Percentiles rank a stretch among this genome's conserved stretches.
Conservation (phyloP, 1,140 invertebrate species). For the Ectropis grisescens region DNA sequence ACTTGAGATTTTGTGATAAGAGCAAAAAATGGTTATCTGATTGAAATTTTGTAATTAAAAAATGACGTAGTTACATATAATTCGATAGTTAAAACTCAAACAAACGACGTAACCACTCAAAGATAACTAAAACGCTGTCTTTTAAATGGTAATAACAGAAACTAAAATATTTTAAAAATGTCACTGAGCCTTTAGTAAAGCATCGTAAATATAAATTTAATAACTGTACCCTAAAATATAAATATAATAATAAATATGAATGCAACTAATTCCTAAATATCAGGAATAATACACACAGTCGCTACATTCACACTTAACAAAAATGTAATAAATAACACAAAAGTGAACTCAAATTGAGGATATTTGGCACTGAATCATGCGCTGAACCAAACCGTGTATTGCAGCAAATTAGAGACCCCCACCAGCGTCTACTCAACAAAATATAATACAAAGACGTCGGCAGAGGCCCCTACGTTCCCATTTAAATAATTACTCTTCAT, state of each 20-base stretch:
- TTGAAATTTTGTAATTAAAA: too few relatives aligned
- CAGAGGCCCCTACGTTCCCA: constrained; percentile 18
- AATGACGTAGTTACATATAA: too few relatives aligned
- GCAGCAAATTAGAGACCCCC: constrained; percentile 28
- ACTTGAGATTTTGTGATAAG: too few relatives aligned
- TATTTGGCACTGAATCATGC: constrained; percentile 67
- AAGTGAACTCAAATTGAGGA: constrained; percentile 58
- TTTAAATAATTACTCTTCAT: constrained; percentile 46
- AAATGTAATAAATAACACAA: constrained; percentile 49
- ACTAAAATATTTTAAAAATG: constrained; percentile 35
- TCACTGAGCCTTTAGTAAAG: constrained; percentile 62
- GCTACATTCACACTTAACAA: constrained; percentile 66
- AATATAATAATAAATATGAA: constrained; percentile 70
- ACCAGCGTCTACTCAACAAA: constrained; percentile 32
- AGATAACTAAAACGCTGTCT: constrained; percentile 39
- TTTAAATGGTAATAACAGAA: constrained; percentile 31
- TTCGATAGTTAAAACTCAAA: too few relatives aligned
- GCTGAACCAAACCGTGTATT: constrained; percentile 42
- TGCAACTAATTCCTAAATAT: constrained; percentile 71
- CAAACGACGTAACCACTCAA: constrained; percentile 4
- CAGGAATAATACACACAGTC: constrained; percentile 67
- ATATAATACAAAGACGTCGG: constrained; percentile 51
- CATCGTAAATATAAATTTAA: constrained; percentile 40
- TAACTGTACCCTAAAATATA: constrained; percentile 63
- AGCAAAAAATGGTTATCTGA: too few relatives aligned